These are phyloP conservation scores for Lindbergichthys nudifrons DNA, from an alignment of 2,797 vertebrate genomes.

Conservation along the genomic window DNA sequence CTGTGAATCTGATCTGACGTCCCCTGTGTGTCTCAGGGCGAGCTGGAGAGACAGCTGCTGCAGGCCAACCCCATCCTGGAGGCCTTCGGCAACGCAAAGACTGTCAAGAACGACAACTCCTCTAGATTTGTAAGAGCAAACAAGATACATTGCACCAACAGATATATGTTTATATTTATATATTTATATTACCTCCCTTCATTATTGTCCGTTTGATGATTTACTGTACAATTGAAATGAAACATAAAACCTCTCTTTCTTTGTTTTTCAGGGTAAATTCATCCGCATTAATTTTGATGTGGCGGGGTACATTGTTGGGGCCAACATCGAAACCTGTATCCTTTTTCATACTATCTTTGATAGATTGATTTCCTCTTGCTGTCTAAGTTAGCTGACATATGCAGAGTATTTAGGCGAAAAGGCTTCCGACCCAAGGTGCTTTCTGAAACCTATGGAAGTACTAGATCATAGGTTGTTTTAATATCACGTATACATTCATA, in stretches of 20 bases:
- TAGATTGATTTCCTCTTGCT: not conserved
- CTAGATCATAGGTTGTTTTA: not conserved
- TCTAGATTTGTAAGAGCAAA: conserved; percentile 89
- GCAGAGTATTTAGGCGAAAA: not conserved
- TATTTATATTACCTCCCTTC: not conserved
- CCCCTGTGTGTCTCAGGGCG: conserved; percentile 83
- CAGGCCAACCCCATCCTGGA: conserved; percentile 93
- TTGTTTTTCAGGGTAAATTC: conserved; percentile 89
- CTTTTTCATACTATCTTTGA: conserved; percentile 62
- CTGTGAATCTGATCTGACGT: conserved; percentile 41
- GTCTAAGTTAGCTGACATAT: not conserved
- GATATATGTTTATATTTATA: not conserved
- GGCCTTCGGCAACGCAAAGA: conserved; percentile 93
- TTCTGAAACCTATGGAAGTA: not conserved
- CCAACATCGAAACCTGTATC: conserved; percentile 97
- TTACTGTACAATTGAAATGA: conserved; percentile 2
- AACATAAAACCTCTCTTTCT: conserved; percentile 25
- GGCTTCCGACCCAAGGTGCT: not conserved
- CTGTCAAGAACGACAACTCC: conserved; percentile 93
- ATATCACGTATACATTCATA: not conserved
- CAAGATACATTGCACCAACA: not conserved
- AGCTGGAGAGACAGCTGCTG: conserved; percentile 91
- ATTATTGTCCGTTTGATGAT: not conserved
- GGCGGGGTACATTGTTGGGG: conserved; percentile 93
- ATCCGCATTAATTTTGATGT: conserved; percentile 95